Percentiles rank a stretch among this genome's conserved stretches.
Conservation (phyloP, 2,797 vertebrate species). For the Crenichthys baileyi region DNA sequence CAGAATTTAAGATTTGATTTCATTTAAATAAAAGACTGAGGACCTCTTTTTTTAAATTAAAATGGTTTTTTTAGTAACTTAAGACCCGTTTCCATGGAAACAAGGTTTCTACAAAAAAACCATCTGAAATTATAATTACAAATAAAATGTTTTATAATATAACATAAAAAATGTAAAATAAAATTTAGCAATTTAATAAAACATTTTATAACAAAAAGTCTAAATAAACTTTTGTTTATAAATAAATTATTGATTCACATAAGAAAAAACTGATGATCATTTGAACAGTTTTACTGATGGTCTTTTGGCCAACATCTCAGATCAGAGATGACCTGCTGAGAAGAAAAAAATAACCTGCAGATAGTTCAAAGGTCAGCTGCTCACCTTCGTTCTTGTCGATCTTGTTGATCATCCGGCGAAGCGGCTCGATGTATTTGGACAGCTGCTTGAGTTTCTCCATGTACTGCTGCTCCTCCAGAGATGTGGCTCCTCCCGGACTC, state of each 20-base stretch:
- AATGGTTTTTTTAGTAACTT: neutral
- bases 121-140: neutral
- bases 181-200: too few species aligned
- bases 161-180: neutral
- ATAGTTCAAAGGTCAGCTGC: neutral
- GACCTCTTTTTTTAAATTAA: neutral
- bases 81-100: neutral
- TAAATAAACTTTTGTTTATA: too few species aligned
- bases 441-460: slow-evolving; percentile 97
- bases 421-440: slow-evolving; percentile 96
- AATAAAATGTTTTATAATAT: neutral
- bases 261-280: neutral
- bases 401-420: slow-evolving; percentile 98
- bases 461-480: slow-evolving; percentile 97
- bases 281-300: neutral
- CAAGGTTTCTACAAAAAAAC: neutral
- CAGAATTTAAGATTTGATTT: neutral
- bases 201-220: too few species aligned
- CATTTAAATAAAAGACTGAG: neutral
- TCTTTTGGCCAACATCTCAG: too few species aligned
- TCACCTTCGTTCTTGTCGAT: slow-evolving; percentile 98
- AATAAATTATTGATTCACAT: too few species aligned
- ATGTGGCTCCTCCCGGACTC: slow-evolving; percentile 90
- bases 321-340: neutral
- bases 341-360: neutral